phyloP scores from a whole-genome alignment of 2,888 invertebrate species.

The Agrochola lota region DNA sequence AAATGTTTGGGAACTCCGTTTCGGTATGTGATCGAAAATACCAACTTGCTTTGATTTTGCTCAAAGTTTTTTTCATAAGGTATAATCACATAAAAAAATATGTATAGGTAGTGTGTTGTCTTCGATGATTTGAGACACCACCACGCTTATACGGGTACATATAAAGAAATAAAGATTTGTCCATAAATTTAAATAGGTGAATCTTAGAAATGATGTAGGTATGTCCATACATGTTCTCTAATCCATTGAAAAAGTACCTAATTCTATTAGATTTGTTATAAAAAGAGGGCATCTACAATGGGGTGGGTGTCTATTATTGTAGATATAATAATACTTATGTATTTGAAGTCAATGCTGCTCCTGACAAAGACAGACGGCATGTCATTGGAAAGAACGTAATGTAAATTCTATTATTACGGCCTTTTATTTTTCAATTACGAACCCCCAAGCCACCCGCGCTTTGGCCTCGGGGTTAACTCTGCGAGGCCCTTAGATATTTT shows the following conservation, averaged over 20 bases:
- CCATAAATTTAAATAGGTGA: too few relatives aligned
- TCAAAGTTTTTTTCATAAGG: slow-evolving; percentile 16
- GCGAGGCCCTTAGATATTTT: slow-evolving; percentile 77
- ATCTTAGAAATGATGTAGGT: neutral
- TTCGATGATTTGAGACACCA: neutral
- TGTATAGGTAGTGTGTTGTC: neutral
- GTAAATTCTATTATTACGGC: slow-evolving; percentile 90
- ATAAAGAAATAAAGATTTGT: too few relatives aligned
- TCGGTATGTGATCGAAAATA: slow-evolving; percentile 70
- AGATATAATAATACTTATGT: slow-evolving; percentile 62
- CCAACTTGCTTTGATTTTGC: slow-evolving; percentile 63
- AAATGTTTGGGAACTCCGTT: slow-evolving; percentile 83
- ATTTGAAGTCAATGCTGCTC: slow-evolving; percentile 81
- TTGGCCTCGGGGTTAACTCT: slow-evolving; percentile 86
- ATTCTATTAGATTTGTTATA: slow-evolving; percentile 9
- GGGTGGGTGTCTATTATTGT: slow-evolving; percentile 72
- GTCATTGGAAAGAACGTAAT: slow-evolving; percentile 89
- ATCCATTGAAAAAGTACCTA: neutral
- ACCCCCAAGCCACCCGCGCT: slow-evolving; percentile 76
- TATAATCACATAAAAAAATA: neutral
- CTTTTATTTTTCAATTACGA: slow-evolving; percentile 91
- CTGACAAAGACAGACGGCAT: slow-evolving; percentile 87
- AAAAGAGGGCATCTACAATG: slow-evolving; percentile 55
- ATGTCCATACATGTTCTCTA: neutral
- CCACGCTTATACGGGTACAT: neutral